Evolutionary conservation across 2,113 vertebrate species (phyloP).

Genomic region (Nesospiza acunhae): DNA sequence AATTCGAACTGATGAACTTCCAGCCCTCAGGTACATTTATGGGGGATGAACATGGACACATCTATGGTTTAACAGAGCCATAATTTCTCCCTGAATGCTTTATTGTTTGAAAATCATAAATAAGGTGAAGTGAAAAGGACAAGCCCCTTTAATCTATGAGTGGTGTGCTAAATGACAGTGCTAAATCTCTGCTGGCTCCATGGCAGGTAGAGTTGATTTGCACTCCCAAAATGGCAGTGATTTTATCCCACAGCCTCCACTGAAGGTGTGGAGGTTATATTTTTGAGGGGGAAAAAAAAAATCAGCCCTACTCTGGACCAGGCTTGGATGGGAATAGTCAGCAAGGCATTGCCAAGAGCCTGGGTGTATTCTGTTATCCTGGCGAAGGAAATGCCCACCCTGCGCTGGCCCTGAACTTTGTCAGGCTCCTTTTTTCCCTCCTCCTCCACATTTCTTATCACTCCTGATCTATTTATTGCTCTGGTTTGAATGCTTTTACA

Average conservation of each 20-base stretch:
- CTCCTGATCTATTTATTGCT: conserved; percentile 3
- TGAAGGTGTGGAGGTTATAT: not conserved
- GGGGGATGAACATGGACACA: not conserved
- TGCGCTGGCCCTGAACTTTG: not conserved
- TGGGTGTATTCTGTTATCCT: not conserved
- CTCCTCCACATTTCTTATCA: not conserved
- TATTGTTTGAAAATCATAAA: conserved; percentile 60
- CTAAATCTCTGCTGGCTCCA: not conserved
- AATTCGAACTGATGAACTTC: not conserved
- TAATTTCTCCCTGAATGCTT: conserved; percentile 54
- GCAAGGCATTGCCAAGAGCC: not conserved
- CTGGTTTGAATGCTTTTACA: not conserved
- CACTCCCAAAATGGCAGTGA: not conserved
- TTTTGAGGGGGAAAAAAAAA: not conserved
- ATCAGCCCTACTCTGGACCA: not conserved
- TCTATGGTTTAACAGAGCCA: conserved; percentile 5
- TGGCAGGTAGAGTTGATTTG: conserved; percentile 16
- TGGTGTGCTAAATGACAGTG: conserved; percentile 8
- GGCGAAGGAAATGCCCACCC: not conserved
- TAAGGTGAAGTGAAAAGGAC: conserved; percentile 57
- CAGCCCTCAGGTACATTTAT: not conserved
- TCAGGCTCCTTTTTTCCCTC: not conserved
- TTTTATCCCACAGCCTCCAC: not conserved
- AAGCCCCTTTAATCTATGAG: conserved; percentile 51
- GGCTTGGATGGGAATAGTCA: not conserved